phyloP scores from a whole-genome alignment of 2,888 invertebrate genomes.

The Molanna angustata region DNA sequence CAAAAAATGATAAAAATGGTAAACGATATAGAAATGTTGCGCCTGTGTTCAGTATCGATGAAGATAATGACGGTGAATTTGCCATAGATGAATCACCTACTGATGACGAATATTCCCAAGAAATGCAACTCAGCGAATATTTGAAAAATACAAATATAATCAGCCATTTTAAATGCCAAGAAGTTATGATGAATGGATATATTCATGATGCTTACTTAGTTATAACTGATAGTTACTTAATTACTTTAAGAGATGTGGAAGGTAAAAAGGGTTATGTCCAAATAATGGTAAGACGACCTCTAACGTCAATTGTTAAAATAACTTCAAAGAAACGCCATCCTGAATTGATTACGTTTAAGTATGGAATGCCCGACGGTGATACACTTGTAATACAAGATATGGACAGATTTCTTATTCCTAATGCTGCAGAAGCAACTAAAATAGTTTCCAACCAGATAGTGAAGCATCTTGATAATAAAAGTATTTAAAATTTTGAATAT shows the following conservation, averaged over 20 bases:
- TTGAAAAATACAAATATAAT: conserved; percentile 80
- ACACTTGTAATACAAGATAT: conserved; percentile 79
- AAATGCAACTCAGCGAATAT: conserved; percentile 77
- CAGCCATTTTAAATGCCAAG: conserved; percentile 87
- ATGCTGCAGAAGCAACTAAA: conserved; percentile 86
- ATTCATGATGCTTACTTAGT: conserved; percentile 87
- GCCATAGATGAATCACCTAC: conserved; percentile 44
- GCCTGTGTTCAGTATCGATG: conserved; percentile 93
- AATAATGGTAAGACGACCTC: conserved; percentile 81
- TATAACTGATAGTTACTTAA: conserved; percentile 81
- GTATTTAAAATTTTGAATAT: not conserved
- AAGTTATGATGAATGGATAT: conserved; percentile 85
- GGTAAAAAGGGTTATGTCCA: conserved; percentile 77
- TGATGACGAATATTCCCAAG: conserved; percentile 63
- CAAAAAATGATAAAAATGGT: conserved; percentile 78
- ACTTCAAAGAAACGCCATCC: conserved; percentile 95
- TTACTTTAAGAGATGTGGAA: conserved; percentile 77
- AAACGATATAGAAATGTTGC: conserved; percentile 86
- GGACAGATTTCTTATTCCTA: conserved; percentile 90
- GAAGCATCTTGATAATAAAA: conserved; percentile 39
- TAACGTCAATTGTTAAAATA: conserved; percentile 93
- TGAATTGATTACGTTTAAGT: conserved; percentile 96
- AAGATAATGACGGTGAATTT: conserved; percentile 67
- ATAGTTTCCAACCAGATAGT: conserved; percentile 87
- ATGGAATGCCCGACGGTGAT: conserved; percentile 82